Evolutionary conservation across 2,888 invertebrate genomes (phyloP).

Genomic region (Spilarctia lutea): DNA sequence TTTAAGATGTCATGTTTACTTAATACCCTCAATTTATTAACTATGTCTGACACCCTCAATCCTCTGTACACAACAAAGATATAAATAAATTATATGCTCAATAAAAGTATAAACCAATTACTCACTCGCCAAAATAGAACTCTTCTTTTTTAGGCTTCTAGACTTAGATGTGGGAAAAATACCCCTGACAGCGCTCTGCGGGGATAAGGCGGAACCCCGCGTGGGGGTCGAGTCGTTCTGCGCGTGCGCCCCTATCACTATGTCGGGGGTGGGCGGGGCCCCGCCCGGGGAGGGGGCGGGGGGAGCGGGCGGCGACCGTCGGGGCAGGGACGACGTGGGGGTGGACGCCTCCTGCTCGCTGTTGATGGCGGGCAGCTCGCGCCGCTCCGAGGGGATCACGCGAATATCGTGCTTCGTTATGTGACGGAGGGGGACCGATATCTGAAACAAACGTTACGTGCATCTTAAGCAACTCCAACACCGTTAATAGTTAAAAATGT

Average conservation of each 20-base stretch:
- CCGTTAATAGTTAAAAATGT: not conserved
- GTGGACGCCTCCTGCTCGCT: conserved; percentile 58
- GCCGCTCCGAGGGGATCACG: conserved; percentile 65
- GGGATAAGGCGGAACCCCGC: conserved; percentile 65
- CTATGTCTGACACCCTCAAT: no score
- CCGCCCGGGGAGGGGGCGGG: conserved; percentile 6
- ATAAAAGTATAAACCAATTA: conserved; percentile 38
- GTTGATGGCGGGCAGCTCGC: conserved; percentile 69
- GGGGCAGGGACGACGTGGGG: conserved; percentile 29
- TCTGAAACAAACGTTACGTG: conserved; percentile 43
- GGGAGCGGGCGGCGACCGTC: conserved; percentile 25
- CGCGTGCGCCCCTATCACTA: conserved; percentile 34
- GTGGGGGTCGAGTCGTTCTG: conserved; percentile 34
- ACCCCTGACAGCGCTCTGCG: conserved; percentile 83
- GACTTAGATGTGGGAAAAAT: conserved; percentile 87
- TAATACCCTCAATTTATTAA: no score
- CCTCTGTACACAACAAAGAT: no score
- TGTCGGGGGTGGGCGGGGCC: conserved; percentile 24
- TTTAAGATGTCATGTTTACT: no score
- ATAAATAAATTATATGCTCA: no score
- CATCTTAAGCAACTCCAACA: no score
- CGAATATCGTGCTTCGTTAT: conserved; percentile 77
- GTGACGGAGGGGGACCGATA: conserved; percentile 72
- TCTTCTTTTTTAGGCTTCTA: conserved; percentile 90
- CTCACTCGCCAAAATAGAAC: conserved; percentile 91